A percentile compares a stretch with the other conserved stretches of the same genome.
phyloP scores from a whole-genome alignment of 1,140 invertebrate species.

The Aphelinus atriplicis region DNA sequence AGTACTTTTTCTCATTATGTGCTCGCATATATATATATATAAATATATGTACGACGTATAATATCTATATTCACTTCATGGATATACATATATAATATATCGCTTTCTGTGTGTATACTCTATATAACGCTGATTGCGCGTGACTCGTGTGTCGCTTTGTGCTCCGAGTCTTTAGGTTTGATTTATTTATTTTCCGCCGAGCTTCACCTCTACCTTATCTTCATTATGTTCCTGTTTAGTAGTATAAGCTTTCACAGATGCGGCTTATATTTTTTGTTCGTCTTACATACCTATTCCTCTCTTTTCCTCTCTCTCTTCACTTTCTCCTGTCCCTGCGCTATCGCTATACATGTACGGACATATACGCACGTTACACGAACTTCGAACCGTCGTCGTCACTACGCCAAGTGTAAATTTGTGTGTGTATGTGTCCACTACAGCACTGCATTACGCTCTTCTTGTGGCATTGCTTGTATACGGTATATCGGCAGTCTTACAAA shows the following conservation, averaged over 20 bases:
- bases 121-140: constrained; percentile 25
- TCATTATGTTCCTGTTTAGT: constrained; percentile 1
- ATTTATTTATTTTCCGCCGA: constrained; percentile 6
- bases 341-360: constrained; percentile 1
- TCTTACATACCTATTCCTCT: no score
- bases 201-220: background rate
- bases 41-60: constrained; percentile 20
- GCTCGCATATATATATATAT: constrained; percentile 16
- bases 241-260: constrained; percentile 1
- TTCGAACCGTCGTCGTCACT: background rate
- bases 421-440: no score
- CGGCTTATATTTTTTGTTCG: background rate
- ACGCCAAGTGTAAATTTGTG: background rate
- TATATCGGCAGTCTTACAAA: constrained; percentile 28
- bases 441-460: constrained; percentile 1
- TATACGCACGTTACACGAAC: constrained; percentile 5
- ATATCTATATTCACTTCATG: constrained; percentile 33
- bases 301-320: no score
- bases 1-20: constrained; percentile 21
- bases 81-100: constrained; percentile 31
- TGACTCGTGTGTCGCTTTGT: constrained; percentile 35
- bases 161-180: constrained; percentile 12
- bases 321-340: background rate
- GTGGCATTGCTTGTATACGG: constrained; percentile 34
- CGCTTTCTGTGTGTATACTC: constrained; percentile 20